Evolutionary conservation across 2,113 vertebrate genomes (phyloP), one percentile per base, ranked within the genome.

Genomic region (Pygoscelis antarcticus): DNA sequence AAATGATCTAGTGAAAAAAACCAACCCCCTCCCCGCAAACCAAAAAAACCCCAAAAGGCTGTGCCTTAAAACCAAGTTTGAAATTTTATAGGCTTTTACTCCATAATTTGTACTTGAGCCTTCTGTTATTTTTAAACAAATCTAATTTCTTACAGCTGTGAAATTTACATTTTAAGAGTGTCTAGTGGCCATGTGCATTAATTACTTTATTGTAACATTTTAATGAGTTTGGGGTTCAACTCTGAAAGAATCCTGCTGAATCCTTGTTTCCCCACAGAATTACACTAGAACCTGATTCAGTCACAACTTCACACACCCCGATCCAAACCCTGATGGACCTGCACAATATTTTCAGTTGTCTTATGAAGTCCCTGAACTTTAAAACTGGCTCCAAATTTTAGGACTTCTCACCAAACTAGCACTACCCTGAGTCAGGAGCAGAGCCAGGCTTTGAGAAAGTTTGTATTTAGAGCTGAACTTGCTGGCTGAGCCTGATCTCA

Each of bases 121-220:
- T 97, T 97, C 96, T 97, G 96, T 97, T 97, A 97, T 97, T 97
- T 97, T 97, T 97, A 97, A 97, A 97, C 97, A 97, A 97, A 96
- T 96, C 94, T 96, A 97, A 97, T 97, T 97, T 96, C 97, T 97
- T 97, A 97, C 97, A 97, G 96, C 95, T 97, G 95, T 97, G 95
- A 97, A 97, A 97, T 97, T 97, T 97, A 97, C 97, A 96, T 97
- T 97, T 97, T 97, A 97, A 97, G 94, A 97, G 96, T 96, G 95
- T 97, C 95, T 97, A 97, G 97, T 97, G 96, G 95, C 96, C 96
- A 95, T 96, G 90, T 94, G 90, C 95, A 96, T 97, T 97, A 96
- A 97, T 97, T 97, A 97, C 97, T 97, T 97, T 96, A 96, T 97
- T 97, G 96, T 95, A 96, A 94, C 95, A 97, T 96, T 96, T 97